Conservation (phyloP, 2,888 invertebrate species). For the Dolomedes plantarius region DNA sequence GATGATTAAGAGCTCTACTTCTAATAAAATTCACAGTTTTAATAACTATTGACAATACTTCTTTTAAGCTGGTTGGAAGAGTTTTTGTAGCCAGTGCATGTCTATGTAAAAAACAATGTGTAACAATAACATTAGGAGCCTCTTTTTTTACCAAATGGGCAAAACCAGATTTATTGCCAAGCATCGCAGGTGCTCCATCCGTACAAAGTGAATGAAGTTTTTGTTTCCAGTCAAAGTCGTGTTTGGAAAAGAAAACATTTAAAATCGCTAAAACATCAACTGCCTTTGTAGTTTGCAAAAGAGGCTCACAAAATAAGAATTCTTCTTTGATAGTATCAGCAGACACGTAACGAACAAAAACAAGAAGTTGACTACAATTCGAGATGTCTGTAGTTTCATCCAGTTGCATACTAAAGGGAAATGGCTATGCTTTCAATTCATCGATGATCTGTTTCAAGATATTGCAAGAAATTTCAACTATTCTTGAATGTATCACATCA, state of each 20-base stretch:
- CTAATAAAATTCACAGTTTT: slow-evolving; percentile 50
- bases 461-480: too few species aligned
- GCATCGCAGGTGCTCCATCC: slow-evolving; percentile 79
- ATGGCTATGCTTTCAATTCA: not conserved
- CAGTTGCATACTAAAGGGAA: slow-evolving; percentile 20
- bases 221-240: slow-evolving; percentile 19
- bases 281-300: slow-evolving; percentile 25
- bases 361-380: slow-evolving; percentile 25
- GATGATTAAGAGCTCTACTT: slow-evolving; percentile 52
- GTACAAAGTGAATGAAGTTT: slow-evolving; percentile 87
- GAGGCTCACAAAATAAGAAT: slow-evolving; percentile 33
- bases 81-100: slow-evolving; percentile 50
- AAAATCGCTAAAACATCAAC: slow-evolving; percentile 21
- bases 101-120: slow-evolving; percentile 42
- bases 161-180: slow-evolving; percentile 27
- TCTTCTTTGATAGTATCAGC: slow-evolving; percentile 42
- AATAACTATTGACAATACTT: slow-evolving; percentile 47
- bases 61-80: slow-evolving; percentile 52
- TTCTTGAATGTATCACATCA: too few species aligned
- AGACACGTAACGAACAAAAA: slow-evolving; percentile 36
- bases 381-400: slow-evolving; percentile 77
- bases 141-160: slow-evolving; percentile 11
- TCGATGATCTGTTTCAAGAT: slow-evolving; percentile 5
- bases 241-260: slow-evolving; percentile 32
- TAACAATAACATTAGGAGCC: slow-evolving; percentile 28